phyloP scores from a whole-genome alignment of 1,140 invertebrate genomes.

The Drosophila ficusphila region DNA sequence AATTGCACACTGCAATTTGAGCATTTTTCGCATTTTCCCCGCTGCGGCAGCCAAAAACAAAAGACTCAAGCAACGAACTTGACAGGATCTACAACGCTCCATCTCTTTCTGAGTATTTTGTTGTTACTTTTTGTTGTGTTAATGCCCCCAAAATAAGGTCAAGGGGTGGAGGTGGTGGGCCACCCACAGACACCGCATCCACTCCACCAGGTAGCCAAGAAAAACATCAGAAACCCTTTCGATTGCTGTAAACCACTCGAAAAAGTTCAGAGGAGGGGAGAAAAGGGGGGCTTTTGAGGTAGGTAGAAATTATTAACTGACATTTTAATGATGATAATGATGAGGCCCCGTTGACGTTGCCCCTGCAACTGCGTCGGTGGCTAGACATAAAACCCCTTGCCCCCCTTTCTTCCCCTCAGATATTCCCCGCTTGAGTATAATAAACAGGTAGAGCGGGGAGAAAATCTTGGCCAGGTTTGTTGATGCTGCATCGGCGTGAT shows the following conservation, averaged over 20 bases:
- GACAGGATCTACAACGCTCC: slow-evolving; percentile 5
- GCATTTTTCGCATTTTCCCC: slow-evolving; percentile 66
- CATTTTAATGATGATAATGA: slow-evolving; percentile 83
- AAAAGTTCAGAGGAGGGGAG: slow-evolving; percentile 4
- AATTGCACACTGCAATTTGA: slow-evolving; percentile 68
- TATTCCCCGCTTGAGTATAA: neutral
- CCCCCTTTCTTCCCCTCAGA: slow-evolving; percentile 36
- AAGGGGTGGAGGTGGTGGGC: slow-evolving; percentile 21
- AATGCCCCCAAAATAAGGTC: slow-evolving; percentile 14
- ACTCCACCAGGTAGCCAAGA: slow-evolving; percentile 49
- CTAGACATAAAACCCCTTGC: slow-evolving; percentile 66
- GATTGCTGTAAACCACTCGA: slow-evolving; percentile 69
- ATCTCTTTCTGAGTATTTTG: neutral
- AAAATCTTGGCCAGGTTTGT: slow-evolving; percentile 41
- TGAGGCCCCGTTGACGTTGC: slow-evolving; percentile 78
- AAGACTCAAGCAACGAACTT: slow-evolving; percentile 77
- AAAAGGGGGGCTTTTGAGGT: slow-evolving; percentile 14
- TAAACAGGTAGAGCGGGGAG: slow-evolving; percentile 24
- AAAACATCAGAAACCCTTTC: slow-evolving; percentile 41
- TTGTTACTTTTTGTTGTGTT: neutral
- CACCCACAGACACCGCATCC: slow-evolving; percentile 37
- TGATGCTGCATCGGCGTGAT: slow-evolving; percentile 47
- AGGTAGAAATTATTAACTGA: slow-evolving; percentile 79
- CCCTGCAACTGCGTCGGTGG: slow-evolving; percentile 78
- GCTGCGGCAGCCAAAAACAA: slow-evolving; percentile 51